phyloP scores from a whole-genome alignment of 2,888 invertebrate genomes.

The Plusia festucae region DNA sequence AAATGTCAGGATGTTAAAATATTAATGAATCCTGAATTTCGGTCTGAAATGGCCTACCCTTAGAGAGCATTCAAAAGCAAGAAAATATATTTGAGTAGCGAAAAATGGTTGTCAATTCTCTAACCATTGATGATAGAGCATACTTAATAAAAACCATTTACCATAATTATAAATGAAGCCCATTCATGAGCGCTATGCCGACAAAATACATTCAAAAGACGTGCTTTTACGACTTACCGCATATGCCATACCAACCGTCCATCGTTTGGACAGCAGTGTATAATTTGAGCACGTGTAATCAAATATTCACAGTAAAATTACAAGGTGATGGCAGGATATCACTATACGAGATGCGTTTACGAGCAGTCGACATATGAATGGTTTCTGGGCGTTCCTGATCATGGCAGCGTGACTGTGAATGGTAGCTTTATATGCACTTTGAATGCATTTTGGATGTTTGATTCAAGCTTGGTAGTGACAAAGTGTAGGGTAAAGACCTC shows the following conservation, averaged over 20 bases:
- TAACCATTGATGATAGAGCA: too few species aligned
- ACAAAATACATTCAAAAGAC: neutral
- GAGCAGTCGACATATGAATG: slow-evolving; percentile 8
- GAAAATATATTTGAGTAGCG: too few species aligned
- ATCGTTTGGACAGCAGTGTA: slow-evolving; percentile 5
- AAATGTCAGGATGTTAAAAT: too few species aligned
- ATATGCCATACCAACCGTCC: too few species aligned
- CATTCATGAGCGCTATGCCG: neutral
- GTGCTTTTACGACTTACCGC: neutral
- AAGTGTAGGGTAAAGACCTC: too few species aligned
- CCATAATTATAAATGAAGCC: neutral
- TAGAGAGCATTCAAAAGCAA: too few species aligned
- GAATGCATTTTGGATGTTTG: slow-evolving; percentile 14
- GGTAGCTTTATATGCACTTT: slow-evolving; percentile 37
- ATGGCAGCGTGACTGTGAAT: slow-evolving; percentile 23
- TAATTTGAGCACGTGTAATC: slow-evolving; percentile 37
- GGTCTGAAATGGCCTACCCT: too few species aligned
- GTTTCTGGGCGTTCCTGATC: slow-evolving; percentile 15
- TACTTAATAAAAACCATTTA: neutral
- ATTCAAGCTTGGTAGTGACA: slow-evolving; percentile 11
- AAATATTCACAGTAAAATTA: slow-evolving; percentile 33
- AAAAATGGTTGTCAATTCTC: too few species aligned
- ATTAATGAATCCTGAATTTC: too few species aligned
- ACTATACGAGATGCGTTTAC: slow-evolving; percentile 24
- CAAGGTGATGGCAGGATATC: slow-evolving; percentile 41